Evolutionary conservation across 2,797 vertebrate species (phyloP).

Genomic region (Enteromius paludinosus): DNA sequence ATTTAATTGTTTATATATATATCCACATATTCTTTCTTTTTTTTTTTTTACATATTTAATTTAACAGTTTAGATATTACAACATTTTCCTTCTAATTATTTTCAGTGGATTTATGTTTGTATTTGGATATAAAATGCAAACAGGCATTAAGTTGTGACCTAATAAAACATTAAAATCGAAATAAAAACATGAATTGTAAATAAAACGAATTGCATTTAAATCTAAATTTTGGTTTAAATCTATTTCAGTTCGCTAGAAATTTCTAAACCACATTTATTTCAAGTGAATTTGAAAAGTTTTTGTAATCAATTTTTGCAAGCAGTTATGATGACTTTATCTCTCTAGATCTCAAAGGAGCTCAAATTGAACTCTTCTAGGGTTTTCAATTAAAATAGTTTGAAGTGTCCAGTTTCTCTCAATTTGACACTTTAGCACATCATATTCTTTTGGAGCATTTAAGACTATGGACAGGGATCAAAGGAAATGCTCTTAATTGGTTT

Average conservation of each 20-base stretch:
- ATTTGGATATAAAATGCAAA: not conserved
- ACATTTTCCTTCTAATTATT: not conserved
- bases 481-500: not conserved
- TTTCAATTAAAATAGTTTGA: not conserved
- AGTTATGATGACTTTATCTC: not conserved
- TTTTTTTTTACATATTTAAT: no score
- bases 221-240: not conserved
- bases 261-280: no score
- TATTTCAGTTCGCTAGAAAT: no score
- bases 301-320: no score
- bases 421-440: not conserved
- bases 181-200: not conserved
- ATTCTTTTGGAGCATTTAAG: not conserved
- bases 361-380: no score
- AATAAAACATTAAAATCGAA: not conserved
- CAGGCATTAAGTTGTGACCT: not conserved
- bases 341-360: no score
- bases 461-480: not conserved
- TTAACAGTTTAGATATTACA: not conserved
- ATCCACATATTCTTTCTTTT: no score
- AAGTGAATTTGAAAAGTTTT: not conserved
- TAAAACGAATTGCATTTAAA: no score
- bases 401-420: no score
- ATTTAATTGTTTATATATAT: no score
- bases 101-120: not conserved